Evolutionary conservation across 2,888 invertebrate species (phyloP).

Genomic region (Hanleya hanleyi): DNA sequence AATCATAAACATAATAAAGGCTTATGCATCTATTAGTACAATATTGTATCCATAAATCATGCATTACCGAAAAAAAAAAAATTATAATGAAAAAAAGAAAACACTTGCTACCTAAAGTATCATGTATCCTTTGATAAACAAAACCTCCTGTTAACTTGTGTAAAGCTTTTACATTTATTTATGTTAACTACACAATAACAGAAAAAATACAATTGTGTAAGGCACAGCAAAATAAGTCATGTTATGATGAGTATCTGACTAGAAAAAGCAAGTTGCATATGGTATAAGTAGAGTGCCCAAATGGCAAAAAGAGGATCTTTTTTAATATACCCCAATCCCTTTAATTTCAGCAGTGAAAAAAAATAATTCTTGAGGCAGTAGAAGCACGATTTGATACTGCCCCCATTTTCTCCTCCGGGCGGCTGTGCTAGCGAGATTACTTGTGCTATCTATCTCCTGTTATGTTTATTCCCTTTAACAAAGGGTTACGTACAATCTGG

Average conservation of each 20-base stretch:
- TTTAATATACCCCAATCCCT: slow-evolving; percentile 11
- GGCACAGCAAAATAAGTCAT: slow-evolving; percentile 69
- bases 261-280: slow-evolving; percentile 40
- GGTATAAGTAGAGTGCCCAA: slow-evolving; percentile 24
- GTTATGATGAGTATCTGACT: slow-evolving; percentile 59
- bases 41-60: slow-evolving; percentile 9
- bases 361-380: slow-evolving; percentile 3
- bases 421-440: slow-evolving; percentile 9
- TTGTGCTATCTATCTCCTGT: slow-evolving; percentile 1
- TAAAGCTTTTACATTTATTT: slow-evolving; percentile 58
- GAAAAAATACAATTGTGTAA: slow-evolving; percentile 55
- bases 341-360: slow-evolving; percentile 8
- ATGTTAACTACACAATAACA: slow-evolving; percentile 61
- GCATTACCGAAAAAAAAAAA: slow-evolving; percentile 5
- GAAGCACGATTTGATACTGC: not conserved
- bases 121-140: not conserved
- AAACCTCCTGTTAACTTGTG: slow-evolving; percentile 25
- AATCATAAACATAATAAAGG: slow-evolving; percentile 8
- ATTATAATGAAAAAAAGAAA: not conserved
- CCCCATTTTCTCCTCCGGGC: not conserved
- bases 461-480: not conserved
- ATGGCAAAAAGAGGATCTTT: slow-evolving; percentile 10
- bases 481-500: slow-evolving; percentile 1
- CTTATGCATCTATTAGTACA: slow-evolving; percentile 4
- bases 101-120: not conserved